Evolutionary conservation across 2,888 invertebrate species (phyloP).

Genomic region (Aelia acuminata): DNA sequence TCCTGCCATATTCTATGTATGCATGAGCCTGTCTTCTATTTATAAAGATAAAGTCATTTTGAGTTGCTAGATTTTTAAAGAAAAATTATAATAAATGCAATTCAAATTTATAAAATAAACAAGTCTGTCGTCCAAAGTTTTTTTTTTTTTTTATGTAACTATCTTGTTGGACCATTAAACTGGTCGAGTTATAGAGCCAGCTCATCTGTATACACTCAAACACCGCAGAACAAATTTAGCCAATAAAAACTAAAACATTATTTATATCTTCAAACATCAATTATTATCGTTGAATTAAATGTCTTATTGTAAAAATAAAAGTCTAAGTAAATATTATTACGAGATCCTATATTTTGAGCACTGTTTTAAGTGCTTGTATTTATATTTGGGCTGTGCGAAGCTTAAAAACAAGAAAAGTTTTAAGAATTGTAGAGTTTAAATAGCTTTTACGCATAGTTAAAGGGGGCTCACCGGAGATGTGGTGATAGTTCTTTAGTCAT

Average conservation of each 20-base stretch:
- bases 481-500: conserved; percentile 61
- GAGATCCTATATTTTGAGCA: conserved; percentile 72
- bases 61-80: conserved; percentile 59
- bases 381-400: conserved; percentile 76
- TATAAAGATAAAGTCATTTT: conserved; percentile 60
- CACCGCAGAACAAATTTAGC: conserved; percentile 63
- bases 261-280: conserved; percentile 62
- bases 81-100: conserved; percentile 62
- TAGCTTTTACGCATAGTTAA: conserved; percentile 66
- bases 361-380: conserved; percentile 78
- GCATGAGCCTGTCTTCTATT: conserved; percentile 64
- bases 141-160: conserved; percentile 17
- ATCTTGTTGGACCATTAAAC: conserved; percentile 42
- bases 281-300: conserved; percentile 65
- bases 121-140: conserved; percentile 58
- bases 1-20: conserved; percentile 64
- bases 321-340: conserved; percentile 65
- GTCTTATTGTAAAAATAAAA: conserved; percentile 66
- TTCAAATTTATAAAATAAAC: conserved; percentile 60
- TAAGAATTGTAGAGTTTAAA: conserved; percentile 66
- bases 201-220: conserved; percentile 64
- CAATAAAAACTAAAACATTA: conserved; percentile 60
- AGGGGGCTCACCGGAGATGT: conserved; percentile 61
- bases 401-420: conserved; percentile 66
- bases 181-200: conserved; percentile 60